Base-by-base conservation (phyloP, 2,888 invertebrate genomes). In the Prenolepis imparis region DNA sequence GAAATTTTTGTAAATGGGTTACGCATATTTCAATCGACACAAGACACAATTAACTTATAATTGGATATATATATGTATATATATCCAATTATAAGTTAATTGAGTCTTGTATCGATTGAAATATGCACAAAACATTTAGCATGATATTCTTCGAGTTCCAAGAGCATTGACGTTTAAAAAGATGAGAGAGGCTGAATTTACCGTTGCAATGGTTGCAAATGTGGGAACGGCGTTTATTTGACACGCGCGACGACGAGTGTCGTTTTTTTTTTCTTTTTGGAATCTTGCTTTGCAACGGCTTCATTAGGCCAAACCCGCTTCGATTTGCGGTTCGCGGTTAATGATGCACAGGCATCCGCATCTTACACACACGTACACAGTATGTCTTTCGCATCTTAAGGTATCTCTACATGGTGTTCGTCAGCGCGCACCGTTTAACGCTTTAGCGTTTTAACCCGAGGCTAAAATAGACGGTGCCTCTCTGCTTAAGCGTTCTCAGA, bases 401-500 rank as follows among this genome's bases (percentile, higher is more conserved):
- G 82, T 88, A 84, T 87, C 88, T 81, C 67, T 72, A 66, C 86
- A 85, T 82, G 84, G 87, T 83, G 89, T 90, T 87, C 89, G 88
- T 90, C 91, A 89, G 83, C 87, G 85, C 63, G 72, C 68, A 84
- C 87, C 89, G 87, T 90, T 91, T 90, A 90, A 83, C 91, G 89
- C 78, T 88, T 89, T 86, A 86, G 61, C 83, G 78, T 82, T 77
- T 83, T 84, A 70, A 55, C 83, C 66, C 48, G 48, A 70, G 86
- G 85, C 88, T 80, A 90, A 92, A 91, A 91, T 91, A 91, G 91
- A 90, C 87, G 85, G 83, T 80, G 81, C 84, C 83, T 84, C 91
- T 90, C 88, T 84, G 91, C 89, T 82, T 67, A 67, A 74, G 52
- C 82, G 90, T 92, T 93, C 92, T 73, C 85, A 92, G 93, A 93